Evolutionary conservation across 2,113 vertebrate genomes (phyloP).

Genomic region (Apeltes quadracus): DNA sequence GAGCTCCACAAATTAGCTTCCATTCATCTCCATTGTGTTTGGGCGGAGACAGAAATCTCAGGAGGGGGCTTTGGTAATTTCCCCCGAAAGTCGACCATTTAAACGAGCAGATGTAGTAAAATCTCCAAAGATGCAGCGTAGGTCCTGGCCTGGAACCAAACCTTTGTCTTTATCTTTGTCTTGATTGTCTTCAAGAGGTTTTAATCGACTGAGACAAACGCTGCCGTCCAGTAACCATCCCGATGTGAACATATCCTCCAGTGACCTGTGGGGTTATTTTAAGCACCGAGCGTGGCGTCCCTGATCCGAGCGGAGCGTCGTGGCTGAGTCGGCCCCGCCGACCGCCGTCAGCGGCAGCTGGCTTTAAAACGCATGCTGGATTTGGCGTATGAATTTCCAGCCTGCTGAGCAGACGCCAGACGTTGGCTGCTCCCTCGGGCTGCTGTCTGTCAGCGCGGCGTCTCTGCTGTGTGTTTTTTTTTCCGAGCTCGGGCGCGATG

Average conservation of each 20-base stretch:
- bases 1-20: not conserved
- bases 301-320: too few relatives aligned
- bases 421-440: slow-evolving; percentile 50
- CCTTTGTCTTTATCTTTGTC: too few relatives aligned
- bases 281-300: slow-evolving; percentile 34
- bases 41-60: not conserved
- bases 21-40: not conserved
- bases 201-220: slow-evolving; percentile 46
- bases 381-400: slow-evolving; percentile 67
- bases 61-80: not conserved
- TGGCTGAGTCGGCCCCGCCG: slow-evolving; percentile 39
- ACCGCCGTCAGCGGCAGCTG: slow-evolving; percentile 58
- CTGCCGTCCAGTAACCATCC: slow-evolving; percentile 36
- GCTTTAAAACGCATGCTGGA: slow-evolving; percentile 65
- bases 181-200: slow-evolving; percentile 17
- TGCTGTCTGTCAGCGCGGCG: slow-evolving; percentile 44
- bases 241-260: slow-evolving; percentile 46
- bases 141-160: slow-evolving; percentile 34
- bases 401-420: slow-evolving; percentile 68
- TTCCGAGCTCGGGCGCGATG: slow-evolving; percentile 48
- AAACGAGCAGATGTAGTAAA: not conserved
- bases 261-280: slow-evolving; percentile 37
- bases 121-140: not conserved
- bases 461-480: slow-evolving; percentile 56
- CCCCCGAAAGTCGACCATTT: not conserved